These are phyloP conservation scores for Meteorus sp. DNA, from an alignment of 1,140 invertebrate species.

Conservation along the genomic window DNA sequence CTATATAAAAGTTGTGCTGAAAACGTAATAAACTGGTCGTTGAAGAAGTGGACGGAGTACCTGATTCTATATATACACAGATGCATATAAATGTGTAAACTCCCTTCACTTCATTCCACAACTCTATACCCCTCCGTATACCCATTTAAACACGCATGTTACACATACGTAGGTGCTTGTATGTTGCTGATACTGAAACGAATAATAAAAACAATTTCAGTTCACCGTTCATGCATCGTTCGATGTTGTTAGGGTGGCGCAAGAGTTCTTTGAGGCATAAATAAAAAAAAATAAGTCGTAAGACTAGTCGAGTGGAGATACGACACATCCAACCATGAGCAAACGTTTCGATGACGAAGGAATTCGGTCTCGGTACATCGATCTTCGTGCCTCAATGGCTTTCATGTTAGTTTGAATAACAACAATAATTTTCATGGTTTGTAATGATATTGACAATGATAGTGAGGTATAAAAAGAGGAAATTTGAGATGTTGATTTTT, in stretches of 20 bases:
- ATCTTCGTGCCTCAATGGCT: slow-evolving; percentile 4
- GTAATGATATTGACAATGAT: not conserved
- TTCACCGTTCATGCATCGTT: slow-evolving; percentile 13
- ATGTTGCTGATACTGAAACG: slow-evolving; percentile 8
- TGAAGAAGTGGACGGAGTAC: not conserved
- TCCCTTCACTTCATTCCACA: slow-evolving; percentile 1
- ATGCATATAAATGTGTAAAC: no score
- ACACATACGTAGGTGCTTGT: not conserved
- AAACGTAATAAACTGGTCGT: slow-evolving; percentile 17
- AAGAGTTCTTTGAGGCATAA: not conserved
- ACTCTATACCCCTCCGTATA: not conserved
- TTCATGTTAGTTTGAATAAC: not conserved
- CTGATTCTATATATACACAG: no score
- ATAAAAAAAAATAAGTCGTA: no score
- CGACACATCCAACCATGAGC: no score
- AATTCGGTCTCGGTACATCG: slow-evolving; percentile 10
- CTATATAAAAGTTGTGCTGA: no score
- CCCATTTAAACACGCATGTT: not conserved
- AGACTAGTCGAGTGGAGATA: no score
- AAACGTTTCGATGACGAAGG: no score
- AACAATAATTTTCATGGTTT: not conserved
- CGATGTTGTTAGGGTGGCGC: not conserved
- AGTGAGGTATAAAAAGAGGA: no score
- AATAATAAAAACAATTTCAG: no score
- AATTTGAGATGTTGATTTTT: no score